Conservation (phyloP, 1,140 invertebrate genomes). For the Drosophila takahashii region DNA sequence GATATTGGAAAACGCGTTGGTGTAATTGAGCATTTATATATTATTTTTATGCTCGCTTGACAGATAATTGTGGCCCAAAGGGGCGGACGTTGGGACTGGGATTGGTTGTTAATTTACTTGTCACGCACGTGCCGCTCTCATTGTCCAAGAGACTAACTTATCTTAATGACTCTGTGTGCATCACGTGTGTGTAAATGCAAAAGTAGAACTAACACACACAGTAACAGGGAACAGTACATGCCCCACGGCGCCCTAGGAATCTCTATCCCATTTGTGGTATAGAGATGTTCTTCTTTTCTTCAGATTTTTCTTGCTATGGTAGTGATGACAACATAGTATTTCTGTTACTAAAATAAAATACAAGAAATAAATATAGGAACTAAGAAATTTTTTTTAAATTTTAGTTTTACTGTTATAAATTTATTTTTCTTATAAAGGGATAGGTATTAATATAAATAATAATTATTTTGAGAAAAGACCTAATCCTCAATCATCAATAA, state of each 20-base stretch:
- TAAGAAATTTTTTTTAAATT: too few relatives aligned
- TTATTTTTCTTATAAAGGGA: too few relatives aligned
- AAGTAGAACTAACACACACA: not conserved
- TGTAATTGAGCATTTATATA: conserved; percentile 59
- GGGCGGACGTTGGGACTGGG: conserved; percentile 5
- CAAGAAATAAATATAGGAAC: too few relatives aligned
- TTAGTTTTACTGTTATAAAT: too few relatives aligned
- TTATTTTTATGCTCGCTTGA: conserved; percentile 61
- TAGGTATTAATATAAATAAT: too few relatives aligned
- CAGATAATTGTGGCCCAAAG: conserved; percentile 59
- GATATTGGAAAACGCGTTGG: conserved; percentile 52
- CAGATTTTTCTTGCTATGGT: not conserved
- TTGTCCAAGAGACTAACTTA: conserved; percentile 58
- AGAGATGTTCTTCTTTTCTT: not conserved
- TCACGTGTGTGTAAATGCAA: conserved; percentile 1
- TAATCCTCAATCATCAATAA: too few relatives aligned
- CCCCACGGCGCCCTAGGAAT: not conserved
- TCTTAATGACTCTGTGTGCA: conserved; percentile 25
- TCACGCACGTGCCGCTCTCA: conserved; percentile 65
- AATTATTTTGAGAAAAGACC: too few relatives aligned
- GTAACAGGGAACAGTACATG: not conserved
- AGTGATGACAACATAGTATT: not conserved
- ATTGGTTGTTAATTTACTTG: conserved; percentile 54
- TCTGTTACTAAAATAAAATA: too few relatives aligned
- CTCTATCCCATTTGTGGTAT: conserved; percentile 1